Evolutionary conservation across 1,140 invertebrate genomes (phyloP), one percentile per base, ranked within the genome.

Genomic region (Manduca sexta): DNA sequence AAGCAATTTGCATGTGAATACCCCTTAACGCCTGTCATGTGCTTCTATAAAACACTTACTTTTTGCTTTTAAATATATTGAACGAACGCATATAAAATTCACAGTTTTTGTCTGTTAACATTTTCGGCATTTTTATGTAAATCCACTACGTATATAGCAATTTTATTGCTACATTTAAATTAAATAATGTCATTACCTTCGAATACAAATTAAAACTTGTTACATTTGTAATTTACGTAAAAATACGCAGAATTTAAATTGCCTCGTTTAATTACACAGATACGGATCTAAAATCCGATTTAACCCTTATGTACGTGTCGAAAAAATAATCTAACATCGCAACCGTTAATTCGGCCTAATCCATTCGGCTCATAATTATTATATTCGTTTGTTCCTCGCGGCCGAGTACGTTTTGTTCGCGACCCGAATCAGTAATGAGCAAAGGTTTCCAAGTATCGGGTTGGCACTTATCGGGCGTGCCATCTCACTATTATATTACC

Each of bases 401-500:
- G 43, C 58, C 60, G 62, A 59, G 49, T 60, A 67, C 66, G 63
- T 67, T 69, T 21, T 42, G 63, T 64, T 55, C 64, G 77, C 73
- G 76, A 49, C 64, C 72, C 65, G 81, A 81, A 84, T 84, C 67
- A 68, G 58, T 78, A 84, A 82, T 82, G 65, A 79, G 70, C 56
- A 33, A 65, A 53, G 60, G 67, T 75, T 82, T 84, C 78, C 69
- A 67, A 73, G 81, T 82, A 84, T 78, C 69, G 64, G 60, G 61
- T 69, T 71, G 56, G 69, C 57, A 70, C 61, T 72, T 82, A 84
- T 84, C 81, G 64, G 67, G 69, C 77, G 78, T 84, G 78, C 81
- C 75, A 84, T 84, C 81, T 77, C 71, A 82, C 81, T 82, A 80
- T 84, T 79, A 84, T 84, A 84, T 80, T 84, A 84, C 78, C 78